Evolutionary conservation across 2,888 invertebrate genomes (phyloP), one percentile per base, ranked within the genome.

Genomic region (Melanophora roralis): DNA sequence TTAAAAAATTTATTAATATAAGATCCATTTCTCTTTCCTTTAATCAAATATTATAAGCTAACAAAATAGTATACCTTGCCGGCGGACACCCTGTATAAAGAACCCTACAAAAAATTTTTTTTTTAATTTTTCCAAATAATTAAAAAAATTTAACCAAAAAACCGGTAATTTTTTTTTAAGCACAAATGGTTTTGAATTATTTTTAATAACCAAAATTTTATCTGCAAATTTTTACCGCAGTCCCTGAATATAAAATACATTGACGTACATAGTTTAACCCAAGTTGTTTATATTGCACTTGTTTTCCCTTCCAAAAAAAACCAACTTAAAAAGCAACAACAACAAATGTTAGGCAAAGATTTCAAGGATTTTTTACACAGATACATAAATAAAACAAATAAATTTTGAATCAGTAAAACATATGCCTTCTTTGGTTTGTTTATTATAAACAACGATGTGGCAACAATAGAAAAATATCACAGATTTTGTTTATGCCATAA

Each of bases 321-420:
- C 36, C 3, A 16, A 34, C 6, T 27, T 27, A 6, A 57, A 12
- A 32, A 36, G 6, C 45, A 55, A 53, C 34, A 43, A 40, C 16
- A 27, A 57, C 55, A 36, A 19, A 19, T 19, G 60, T n/a, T n/a
- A 36, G 12, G 19, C 23, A 45, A 45, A 47, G 19, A 38, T 40
- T 71, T 75, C 79, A 79, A 75, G 79, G 79, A 79, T 79, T 55
- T 27, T 62, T 38, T 23, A 55, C n/a, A 40, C 40, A 71, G 43
- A 45, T 34, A 62, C 60, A 43, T 40, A 53, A 19, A 40, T 27
- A 40, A 65, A 71, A 43, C 40, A 53, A 19, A 40, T 27, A 40
- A 65, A 43, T 8, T 40, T 34, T 38, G 32, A 32, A 49, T 55
- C 40, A 47, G 21, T 40, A 59, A 43, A 53, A 14, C 67, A 68